Evolutionary conservation across 2,888 invertebrate species (phyloP).

Genomic region (Oscheius onirici): DNA sequence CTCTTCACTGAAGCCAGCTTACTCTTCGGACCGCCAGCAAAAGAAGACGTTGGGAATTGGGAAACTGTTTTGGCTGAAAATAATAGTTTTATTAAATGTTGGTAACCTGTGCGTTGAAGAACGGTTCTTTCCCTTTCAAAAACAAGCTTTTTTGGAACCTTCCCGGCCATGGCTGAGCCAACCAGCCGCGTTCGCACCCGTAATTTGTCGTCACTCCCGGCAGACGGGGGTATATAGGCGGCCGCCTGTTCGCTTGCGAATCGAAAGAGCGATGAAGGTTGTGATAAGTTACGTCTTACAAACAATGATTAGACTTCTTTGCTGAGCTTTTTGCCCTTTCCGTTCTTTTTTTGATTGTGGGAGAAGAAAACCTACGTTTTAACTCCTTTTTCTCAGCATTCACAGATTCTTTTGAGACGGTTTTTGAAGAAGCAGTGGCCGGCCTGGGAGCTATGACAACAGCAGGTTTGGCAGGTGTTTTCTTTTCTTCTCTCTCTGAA

Average conservation of each 20-base stretch:
- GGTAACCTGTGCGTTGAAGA: too few relatives aligned
- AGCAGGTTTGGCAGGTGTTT: slow-evolving; percentile 15
- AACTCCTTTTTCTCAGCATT: slow-evolving; percentile 12
- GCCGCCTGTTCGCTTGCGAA: background rate
- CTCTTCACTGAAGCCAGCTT: slow-evolving; percentile 13
- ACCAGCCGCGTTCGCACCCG: slow-evolving; percentile 8
- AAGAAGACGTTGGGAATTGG: slow-evolving; percentile 48
- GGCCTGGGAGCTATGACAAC: background rate
- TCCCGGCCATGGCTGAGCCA: too few relatives aligned
- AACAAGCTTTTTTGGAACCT: too few relatives aligned
- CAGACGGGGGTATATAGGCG: background rate
- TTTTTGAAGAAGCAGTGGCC: background rate
- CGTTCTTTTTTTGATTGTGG: background rate
- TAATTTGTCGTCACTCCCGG: background rate
- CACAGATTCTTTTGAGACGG: background rate
- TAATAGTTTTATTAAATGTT: background rate
- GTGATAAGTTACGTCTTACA: slow-evolving; percentile 30
- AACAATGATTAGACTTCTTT: slow-evolving; percentile 18
- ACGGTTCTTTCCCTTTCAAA: too few relatives aligned
- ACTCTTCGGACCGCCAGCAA: slow-evolving; percentile 37
- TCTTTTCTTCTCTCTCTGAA: slow-evolving; percentile 43
- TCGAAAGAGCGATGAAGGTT: slow-evolving; percentile 21
- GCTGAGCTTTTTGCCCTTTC: slow-evolving; percentile 29
- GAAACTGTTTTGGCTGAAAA: slow-evolving; percentile 22
- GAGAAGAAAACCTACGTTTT: slow-evolving; percentile 9